phyloP scores from a whole-genome alignment of 2,888 invertebrate genomes.

The Papilio protenor region DNA sequence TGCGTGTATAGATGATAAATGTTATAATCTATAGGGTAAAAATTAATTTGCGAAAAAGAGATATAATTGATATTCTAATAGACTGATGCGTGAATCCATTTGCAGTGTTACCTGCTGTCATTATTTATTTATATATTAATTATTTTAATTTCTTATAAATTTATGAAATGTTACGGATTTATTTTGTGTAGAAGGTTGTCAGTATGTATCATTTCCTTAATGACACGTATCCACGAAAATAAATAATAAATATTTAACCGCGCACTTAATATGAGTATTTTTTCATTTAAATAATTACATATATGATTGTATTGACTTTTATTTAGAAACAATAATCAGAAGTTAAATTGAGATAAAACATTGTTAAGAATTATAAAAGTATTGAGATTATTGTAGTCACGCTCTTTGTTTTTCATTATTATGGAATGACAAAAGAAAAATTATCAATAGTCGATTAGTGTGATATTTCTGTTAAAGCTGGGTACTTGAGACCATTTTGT shows the following conservation, averaged over 20 bases:
- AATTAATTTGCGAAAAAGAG: not conserved
- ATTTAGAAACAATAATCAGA: not conserved
- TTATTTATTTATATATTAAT: conserved; percentile 20
- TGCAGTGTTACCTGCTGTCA: conserved; percentile 8
- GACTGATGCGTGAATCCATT: conserved; percentile 27
- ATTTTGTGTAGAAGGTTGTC: conserved; percentile 1
- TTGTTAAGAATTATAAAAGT: not conserved
- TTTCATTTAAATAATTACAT: not conserved
- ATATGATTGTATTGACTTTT: not conserved
- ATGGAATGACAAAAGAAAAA: conserved; percentile 25
- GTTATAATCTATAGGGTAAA: not conserved
- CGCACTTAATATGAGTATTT: not conserved
- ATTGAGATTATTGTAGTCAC: conserved; percentile 34
- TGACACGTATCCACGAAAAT: not conserved
- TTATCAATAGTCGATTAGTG: conserved; percentile 27
- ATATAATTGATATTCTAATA: conserved; percentile 23
- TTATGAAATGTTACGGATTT: not conserved
- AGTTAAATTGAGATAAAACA: not conserved
- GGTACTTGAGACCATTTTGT: conserved; percentile 27
- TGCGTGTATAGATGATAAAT: not conserved
- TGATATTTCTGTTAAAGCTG: conserved; percentile 29
- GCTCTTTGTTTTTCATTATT: not conserved
- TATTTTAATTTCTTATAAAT: not conserved
- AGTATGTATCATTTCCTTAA: not conserved
- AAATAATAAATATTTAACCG: not conserved